Evolutionary conservation across 2,797 vertebrate species (phyloP), one percentile per base, ranked within the genome.

Genomic region (Cetoscarus ocellatus): DNA sequence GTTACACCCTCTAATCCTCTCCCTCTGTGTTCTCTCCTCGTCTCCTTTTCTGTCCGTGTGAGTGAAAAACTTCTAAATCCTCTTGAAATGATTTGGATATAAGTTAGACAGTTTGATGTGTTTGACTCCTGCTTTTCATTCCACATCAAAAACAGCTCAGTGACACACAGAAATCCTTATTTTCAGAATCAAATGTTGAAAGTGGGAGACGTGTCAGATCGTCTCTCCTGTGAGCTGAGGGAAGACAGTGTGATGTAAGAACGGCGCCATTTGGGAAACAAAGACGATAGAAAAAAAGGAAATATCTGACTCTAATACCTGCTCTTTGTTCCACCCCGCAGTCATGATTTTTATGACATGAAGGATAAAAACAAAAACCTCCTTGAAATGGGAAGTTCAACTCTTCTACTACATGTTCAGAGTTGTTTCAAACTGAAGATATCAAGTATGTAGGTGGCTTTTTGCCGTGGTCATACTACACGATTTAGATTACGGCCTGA

Each of bases 161-260:
- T 73, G 72, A 66, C 65, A 76, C 39, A 15, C 61, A 36, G 61
- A 75, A 70, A 62, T 60, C 52, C 47, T 64, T 53, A 40, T 61
- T 42, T 67, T 53, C 34, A 6, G 1, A 45, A 45, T 66, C 44
- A 59, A 51, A 65, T 68, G 61, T 35, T 53, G 57, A 61, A n/a
- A 35, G 47, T 40, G 43, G 8, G 54, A 66, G 45, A 65, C 35
- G 14, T 36, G 53, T 44, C 42, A 4, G n/a, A 1, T 8, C 19
- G 8, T 47, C 40, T 10, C 11, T 48, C 27, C 61, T 76, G 69
- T n/a, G 43, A 70, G 61, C 8, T 57, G 51, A 59, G 55, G 73
- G 47, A 14, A 64, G 50, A 68, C 27, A 14, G 8, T 40, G 56
- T 82, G 77, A 78, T 78, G 74, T 70, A 73, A 76, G 59, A n/a